Conservation (phyloP, 2,888 invertebrate species). For the Cephonodes hylas region DNA sequence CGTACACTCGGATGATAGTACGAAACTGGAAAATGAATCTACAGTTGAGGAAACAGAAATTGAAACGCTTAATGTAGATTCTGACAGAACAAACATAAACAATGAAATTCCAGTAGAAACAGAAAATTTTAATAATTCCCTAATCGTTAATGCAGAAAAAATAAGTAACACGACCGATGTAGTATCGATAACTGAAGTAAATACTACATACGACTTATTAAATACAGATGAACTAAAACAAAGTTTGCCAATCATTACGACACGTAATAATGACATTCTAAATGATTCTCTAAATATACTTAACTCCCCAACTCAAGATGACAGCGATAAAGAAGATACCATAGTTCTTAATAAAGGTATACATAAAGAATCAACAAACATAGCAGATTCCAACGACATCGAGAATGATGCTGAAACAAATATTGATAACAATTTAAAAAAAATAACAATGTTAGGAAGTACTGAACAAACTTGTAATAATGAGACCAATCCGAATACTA, state of each 20-base stretch:
- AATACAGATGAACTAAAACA: neutral
- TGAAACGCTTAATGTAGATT: neutral
- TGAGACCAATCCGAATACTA: neutral
- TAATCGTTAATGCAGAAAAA: neutral
- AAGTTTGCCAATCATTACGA: no score
- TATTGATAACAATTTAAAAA: neutral
- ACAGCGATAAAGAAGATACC: neutral
- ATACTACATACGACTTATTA: neutral
- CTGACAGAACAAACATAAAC: neutral
- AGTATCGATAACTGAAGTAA: neutral
- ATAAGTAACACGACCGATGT: neutral
- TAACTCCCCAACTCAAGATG: no score
- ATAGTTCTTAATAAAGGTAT: neutral
- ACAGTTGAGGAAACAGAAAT: neutral
- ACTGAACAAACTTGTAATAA: neutral
- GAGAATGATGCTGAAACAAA: neutral
- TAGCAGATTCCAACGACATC: no score
- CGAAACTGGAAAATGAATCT: constrained; percentile 1
- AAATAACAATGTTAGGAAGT: neutral
- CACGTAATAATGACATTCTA: neutral
- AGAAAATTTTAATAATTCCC: neutral
- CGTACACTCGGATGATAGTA: constrained; percentile 3
- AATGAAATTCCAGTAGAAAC: neutral
- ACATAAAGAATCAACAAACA: neutral
- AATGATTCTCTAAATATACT: neutral